Evolutionary conservation across 2,797 vertebrate genomes (phyloP).

Genomic region (Microhierax caerulescens): DNA sequence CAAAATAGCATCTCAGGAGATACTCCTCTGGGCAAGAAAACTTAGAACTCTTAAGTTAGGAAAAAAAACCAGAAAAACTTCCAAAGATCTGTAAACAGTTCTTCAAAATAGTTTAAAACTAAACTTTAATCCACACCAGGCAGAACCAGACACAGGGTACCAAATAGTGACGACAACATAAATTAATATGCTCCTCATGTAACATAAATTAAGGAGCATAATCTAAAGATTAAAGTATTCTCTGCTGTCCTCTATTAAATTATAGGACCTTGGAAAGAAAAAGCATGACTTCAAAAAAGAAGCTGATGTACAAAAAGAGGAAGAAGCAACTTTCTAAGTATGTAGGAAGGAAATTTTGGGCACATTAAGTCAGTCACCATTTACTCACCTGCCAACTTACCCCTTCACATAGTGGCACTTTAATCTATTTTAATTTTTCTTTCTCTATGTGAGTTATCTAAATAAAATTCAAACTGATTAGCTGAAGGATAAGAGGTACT

Average conservation of each 20-base stretch:
- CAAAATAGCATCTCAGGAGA: not conserved
- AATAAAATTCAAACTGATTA: not conserved
- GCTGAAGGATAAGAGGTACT: not conserved
- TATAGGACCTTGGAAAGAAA: not conserved
- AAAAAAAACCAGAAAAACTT: not conserved
- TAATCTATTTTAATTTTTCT: not conserved
- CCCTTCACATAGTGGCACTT: not conserved
- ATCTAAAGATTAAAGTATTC: conserved; percentile 31
- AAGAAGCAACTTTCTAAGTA: conserved; percentile 17
- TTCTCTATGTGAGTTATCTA: not conserved
- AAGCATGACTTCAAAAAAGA: not conserved
- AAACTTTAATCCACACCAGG: not conserved
- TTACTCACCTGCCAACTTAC: not conserved
- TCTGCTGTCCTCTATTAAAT: conserved; percentile 14
- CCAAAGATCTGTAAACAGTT: not conserved
- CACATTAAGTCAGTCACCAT: not conserved
- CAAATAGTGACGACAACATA: not conserved
- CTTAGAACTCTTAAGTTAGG: not conserved
- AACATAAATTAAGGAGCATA: not conserved
- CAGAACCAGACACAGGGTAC: not conserved
- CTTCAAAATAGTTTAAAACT: conserved; percentile 5
- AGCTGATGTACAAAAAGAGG: not conserved
- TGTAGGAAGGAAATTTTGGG: not conserved
- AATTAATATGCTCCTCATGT: not conserved
- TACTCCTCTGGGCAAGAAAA: not conserved